These are phyloP conservation scores for Pycnomerus fuliginosus DNA, from an alignment of 2,888 invertebrate species.

Conservation along the genomic window DNA sequence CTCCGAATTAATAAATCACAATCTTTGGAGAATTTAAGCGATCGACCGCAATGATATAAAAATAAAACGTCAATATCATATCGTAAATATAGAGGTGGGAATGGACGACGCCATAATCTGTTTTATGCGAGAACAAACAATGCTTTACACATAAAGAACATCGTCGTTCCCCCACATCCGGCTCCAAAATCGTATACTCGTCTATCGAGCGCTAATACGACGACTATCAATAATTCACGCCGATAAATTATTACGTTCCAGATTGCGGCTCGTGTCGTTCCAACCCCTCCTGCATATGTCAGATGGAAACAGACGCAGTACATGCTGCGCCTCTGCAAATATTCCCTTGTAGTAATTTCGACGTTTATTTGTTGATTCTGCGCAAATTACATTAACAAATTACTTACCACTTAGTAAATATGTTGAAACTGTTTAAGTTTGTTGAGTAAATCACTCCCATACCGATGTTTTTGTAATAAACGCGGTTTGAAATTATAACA, in stretches of 20 bases:
- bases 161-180: slow-evolving; percentile 16
- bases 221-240: slow-evolving; percentile 31
- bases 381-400: slow-evolving; percentile 3
- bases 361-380: slow-evolving; percentile 4
- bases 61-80: slow-evolving; percentile 22
- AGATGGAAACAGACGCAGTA: slow-evolving; percentile 5
- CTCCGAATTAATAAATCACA: slow-evolving; percentile 17
- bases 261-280: slow-evolving; percentile 24
- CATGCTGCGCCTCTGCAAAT: slow-evolving; percentile 6
- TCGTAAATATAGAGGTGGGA: slow-evolving; percentile 21
- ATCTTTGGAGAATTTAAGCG: slow-evolving; percentile 9
- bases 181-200: slow-evolving; percentile 11
- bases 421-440: no score
- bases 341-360: slow-evolving; percentile 5
- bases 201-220: slow-evolving; percentile 24
- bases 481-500: no score
- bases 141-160: slow-evolving; percentile 28
- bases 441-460: no score
- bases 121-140: slow-evolving; percentile 30
- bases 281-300: slow-evolving; percentile 6
- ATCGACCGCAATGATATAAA: slow-evolving; percentile 15
- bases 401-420: background rate
- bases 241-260: slow-evolving; percentile 32
- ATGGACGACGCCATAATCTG: slow-evolving; percentile 22
- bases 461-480: no score